Evolutionary conservation across 1,140 invertebrate species (phyloP), one percentile per base, ranked within the genome.

Genomic region (Drosophila santomea): DNA sequence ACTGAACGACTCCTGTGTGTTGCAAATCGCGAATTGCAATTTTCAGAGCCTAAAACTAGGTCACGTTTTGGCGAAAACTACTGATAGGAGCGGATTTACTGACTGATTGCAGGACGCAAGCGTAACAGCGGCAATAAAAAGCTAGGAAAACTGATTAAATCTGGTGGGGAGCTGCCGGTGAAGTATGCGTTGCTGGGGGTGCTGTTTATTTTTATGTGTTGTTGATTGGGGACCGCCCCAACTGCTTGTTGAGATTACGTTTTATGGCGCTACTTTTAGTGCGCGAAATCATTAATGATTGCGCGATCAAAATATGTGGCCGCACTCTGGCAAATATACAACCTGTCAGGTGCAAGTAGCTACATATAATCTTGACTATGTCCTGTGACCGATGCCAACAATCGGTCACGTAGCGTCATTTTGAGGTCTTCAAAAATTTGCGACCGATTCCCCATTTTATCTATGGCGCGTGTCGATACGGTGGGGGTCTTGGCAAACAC

Each of bases 221-320:
- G 36, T 55, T 54, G 35, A 79, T 62, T 78, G 62, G 59, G 60
- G 45, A 32, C 54, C 69, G 12, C 48, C 62, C 50, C 62, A 82
- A 47, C 48, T 66, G 60, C 56, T 60, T 61, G 67, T 79, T 62
- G 56, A 47, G 63, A 79, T 75, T 79, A 79, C 55, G 47, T 47
- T 73, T 73, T 47, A 72, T 57, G 39, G 69, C 23, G 17, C 35
- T 55, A 39, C 64, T 74, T 39, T 55, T 35, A 39, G 68, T 17
- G 41, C n/a, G 14, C 36, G 45, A 45, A 48, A 47, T 55, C 66
- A 68, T 58, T 78, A 50, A 68, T 39, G 58, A 54, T 45, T 35
- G 57, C 51, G 28, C 44, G 38, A 58, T 43, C 20, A 15, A 35
- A 36, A 69, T 71, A 57, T 69, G 57, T 50, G 67, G 6, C 64